Percentiles rank a stretch among this genome's conserved stretches.
phyloP scores from a whole-genome alignment of 2,113 vertebrate genomes.

The Pseudorasbora parva region DNA sequence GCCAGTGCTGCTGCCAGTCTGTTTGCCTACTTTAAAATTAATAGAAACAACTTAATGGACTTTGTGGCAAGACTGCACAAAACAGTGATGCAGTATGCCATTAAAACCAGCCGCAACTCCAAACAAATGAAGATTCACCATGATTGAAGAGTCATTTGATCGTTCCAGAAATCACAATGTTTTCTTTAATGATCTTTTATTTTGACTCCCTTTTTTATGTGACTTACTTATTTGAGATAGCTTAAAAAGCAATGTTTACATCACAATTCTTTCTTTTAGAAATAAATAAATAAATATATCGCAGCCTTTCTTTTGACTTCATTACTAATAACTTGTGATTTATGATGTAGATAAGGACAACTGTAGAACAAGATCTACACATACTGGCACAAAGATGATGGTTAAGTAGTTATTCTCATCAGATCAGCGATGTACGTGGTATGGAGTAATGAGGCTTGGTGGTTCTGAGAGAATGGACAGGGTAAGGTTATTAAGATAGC shows the following conservation, averaged over 20 bases:
- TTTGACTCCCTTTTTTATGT: background rate
- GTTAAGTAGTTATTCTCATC: conserved; percentile 50
- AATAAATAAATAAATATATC: background rate
- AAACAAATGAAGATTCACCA: conserved; percentile 54
- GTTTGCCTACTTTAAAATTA: conserved; percentile 41
- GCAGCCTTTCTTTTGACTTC: conserved; percentile 11
- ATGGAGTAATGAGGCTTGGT: conserved; percentile 57
- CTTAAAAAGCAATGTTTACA: background rate
- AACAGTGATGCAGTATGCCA: conserved; percentile 52
- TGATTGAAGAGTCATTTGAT: conserved; percentile 43
- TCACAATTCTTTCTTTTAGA: background rate
- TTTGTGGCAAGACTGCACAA: conserved; percentile 27
- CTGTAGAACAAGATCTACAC: background rate
- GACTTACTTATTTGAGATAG: background rate
- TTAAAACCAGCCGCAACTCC: conserved; percentile 49
- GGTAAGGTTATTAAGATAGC: conserved; percentile 66
- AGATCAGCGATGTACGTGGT: conserved; percentile 45
- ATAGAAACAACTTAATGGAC: conserved; percentile 53
- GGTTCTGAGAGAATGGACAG: conserved; percentile 58
- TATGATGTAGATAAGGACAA: conserved; percentile 51
- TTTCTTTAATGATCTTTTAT: conserved; percentile 32
- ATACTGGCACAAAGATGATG: background rate
- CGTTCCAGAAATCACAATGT: conserved; percentile 44
- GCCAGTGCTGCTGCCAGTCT: conserved; percentile 1
- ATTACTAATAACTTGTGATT: conserved; percentile 55